Evolutionary conservation across 1,140 invertebrate species (phyloP).

Genomic region (Zaprionus ornatus): DNA sequence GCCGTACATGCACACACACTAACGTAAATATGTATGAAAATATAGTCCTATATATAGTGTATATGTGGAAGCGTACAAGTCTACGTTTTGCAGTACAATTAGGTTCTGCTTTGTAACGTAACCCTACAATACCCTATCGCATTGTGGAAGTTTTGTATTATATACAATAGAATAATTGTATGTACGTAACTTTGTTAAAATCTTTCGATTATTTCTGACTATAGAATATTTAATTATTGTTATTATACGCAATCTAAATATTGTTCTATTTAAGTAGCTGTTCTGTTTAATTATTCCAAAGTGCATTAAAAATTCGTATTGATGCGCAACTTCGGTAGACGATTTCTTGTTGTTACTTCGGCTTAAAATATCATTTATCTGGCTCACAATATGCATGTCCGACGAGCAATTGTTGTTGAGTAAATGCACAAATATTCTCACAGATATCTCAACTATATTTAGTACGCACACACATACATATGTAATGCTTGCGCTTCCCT

Average conservation of each 20-base stretch:
- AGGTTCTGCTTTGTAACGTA: too few species aligned
- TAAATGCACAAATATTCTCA: slow-evolving; percentile 25
- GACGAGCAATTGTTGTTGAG: slow-evolving; percentile 49
- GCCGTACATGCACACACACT: neutral
- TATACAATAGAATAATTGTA: too few species aligned
- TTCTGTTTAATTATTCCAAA: neutral
- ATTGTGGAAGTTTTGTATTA: too few species aligned
- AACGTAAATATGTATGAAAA: neutral
- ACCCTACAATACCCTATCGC: too few species aligned
- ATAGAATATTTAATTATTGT: too few species aligned
- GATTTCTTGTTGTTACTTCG: slow-evolving; percentile 13
- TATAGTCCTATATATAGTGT: too few species aligned
- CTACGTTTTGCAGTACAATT: too few species aligned
- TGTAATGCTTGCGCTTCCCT: slow-evolving; percentile 23
- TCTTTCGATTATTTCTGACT: too few species aligned
- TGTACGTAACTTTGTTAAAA: too few species aligned
- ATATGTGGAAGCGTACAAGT: too few species aligned
- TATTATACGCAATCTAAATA: too few species aligned
- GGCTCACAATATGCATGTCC: slow-evolving; percentile 14
- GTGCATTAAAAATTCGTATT: slow-evolving; percentile 3
- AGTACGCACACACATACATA: slow-evolving; percentile 15
- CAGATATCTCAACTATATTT: slow-evolving; percentile 1
- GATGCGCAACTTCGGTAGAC: neutral
- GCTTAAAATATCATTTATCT: slow-evolving; percentile 29
- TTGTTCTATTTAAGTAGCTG: too few species aligned